Evolutionary conservation across 2,797 vertebrate species (phyloP), one percentile per base, ranked within the genome.

Genomic region (Lateolabrax maculatus): DNA sequence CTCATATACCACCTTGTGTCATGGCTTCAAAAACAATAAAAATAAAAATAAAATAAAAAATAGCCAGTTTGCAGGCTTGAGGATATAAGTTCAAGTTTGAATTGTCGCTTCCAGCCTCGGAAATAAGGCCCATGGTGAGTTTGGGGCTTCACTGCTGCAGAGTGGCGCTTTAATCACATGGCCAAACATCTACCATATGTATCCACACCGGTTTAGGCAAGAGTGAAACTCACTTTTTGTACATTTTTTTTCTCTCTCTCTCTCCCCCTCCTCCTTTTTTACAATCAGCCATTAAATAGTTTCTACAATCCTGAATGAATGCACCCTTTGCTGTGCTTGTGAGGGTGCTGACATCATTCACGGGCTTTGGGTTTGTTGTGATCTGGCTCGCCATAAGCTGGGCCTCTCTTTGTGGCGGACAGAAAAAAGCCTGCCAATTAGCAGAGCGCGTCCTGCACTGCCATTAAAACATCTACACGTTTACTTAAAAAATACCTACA

Each of bases 311-410:
- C 71, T 66, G 84, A 88, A 84, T 88, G 84, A 87, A 84, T 77
- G 81, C 84, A 58, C 61, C 71, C 71, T 84, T 87, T 78, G 77
- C 81, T 84, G 75, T 83, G 89, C 83, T 84, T 85, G 79, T 76
- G 71, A 79, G 72, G 77, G 81, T 58, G 75, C 82, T 90, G 90
- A 91, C 90, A 91, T 91, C 89, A 91, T 86, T 86, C 85, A 86
- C 71, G 62, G 84, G 83, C 88, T 92, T 87, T 89, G 82, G 86
- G 87, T 90, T 91, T 92, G 91, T 92, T 92, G 90, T 92, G 88
- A 90, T 89, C 85, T 66, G 85, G 79, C 88, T 89, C 79, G 39
- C 87, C 85, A 88, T 91, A 88, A 89, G 81, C 87, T 81, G 89
- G 90, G 85, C 86, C 90, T 79, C 90, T 91, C 86, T 90, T 90